Base-by-base conservation (phyloP, 2,797 vertebrate genomes). In the Fistularia tabacaria region DNA sequence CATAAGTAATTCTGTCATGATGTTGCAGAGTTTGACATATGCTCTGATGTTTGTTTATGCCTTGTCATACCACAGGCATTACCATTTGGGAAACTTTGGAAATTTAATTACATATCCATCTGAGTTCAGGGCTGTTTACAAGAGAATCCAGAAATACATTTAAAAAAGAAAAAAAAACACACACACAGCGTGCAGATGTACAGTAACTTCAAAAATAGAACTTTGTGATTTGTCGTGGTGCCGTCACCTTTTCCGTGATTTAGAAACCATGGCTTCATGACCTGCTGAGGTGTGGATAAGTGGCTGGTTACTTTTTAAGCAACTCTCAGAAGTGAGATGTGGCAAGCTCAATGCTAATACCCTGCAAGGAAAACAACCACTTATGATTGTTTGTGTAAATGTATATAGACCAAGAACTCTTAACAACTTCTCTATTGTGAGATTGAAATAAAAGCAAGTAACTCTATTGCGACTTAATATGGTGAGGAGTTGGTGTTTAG, bases 231-330 rank as follows among this genome's bases (percentile, higher is more conserved):
- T 41, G 40, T 47, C 12, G 7, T 49, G 14, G 1, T 57, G 58
- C 51, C 48, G 55, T 38, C 64, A 70, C 47, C 53, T 65, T 61
- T 69, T 46, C 52, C 47, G 51, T 45, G n/a, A 72, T 68, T 41
- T 52, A 37, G 59, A 66, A 65, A 73, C 38, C n/a, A 37, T 57
- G 57, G 50, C 57, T 48, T 72, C 38, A 58, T 50, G 49, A 73
- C 52, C 59, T 43, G 37, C 49, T 58, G 45, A 63, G 42, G 57
- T 59, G 54, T 42, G 38, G 14, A 56, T 46, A 61, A 60, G 59
- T 59, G 62, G 48, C 14, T 52, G 60, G 71, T 74, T 57, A 70
- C 46, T 57, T 84, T 75, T 57, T 50, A 48, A 38, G 44, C 47
- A 45, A 64, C 41, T 52, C 42, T 14, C 10, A n/a, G 46, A 59